Conservation (phyloP, 2,888 invertebrate genomes). For the Leptopilina drosophilae region DNA sequence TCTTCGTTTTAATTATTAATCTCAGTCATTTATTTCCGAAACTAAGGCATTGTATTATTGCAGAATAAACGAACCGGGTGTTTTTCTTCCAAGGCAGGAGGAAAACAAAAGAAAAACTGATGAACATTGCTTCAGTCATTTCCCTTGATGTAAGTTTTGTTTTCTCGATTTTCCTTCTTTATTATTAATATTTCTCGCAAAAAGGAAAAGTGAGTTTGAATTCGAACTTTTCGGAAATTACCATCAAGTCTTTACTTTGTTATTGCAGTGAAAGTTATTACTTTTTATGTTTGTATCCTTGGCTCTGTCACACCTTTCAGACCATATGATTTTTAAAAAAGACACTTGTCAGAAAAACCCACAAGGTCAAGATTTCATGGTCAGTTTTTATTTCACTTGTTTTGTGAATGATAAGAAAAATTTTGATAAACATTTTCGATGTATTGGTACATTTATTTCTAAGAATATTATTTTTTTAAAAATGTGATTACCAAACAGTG, state of each 20-base stretch:
- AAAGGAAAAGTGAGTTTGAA: no score
- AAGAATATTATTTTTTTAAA: no score
- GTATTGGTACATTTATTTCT: no score
- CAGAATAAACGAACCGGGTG: background rate
- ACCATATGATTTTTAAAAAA: background rate
- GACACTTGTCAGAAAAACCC: background rate
- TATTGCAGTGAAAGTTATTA: background rate
- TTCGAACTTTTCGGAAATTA: no score
- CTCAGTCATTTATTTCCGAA: background rate
- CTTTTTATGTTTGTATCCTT: no score
- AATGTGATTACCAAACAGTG: no score
- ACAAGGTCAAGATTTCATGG: constrained; percentile 25
- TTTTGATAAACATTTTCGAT: no score
- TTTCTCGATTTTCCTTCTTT: background rate
- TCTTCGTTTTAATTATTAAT: background rate
- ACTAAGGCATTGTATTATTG: background rate
- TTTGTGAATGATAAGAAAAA: background rate
- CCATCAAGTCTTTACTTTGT: background rate
- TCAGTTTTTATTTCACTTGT: background rate
- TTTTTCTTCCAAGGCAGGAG: background rate
- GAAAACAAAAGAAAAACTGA: background rate
- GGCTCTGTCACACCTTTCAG: background rate
- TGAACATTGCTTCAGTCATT: constrained; percentile 16
- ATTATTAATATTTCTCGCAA: no score
- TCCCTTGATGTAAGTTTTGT: background rate